Evolutionary conservation across 2,888 invertebrate genomes (phyloP).

Genomic region (Melanargia galathea): DNA sequence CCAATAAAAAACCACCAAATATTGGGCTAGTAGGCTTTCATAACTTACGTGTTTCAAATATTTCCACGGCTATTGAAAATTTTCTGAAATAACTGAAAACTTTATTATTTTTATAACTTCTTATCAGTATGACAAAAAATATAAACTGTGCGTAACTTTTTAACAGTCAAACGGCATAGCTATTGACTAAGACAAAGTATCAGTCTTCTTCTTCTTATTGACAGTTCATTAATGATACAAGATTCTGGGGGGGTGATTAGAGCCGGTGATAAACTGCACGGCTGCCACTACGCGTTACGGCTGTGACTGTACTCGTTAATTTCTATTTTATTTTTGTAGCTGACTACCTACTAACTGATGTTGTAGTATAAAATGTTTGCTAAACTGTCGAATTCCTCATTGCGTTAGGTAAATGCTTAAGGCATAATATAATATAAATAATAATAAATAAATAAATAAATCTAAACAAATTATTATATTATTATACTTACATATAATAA

Average conservation of each 20-base stretch:
- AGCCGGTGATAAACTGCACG: conserved; percentile 77
- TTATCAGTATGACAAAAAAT: background rate
- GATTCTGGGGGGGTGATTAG: conserved; percentile 59
- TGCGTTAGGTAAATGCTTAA: background rate
- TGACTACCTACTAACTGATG: background rate
- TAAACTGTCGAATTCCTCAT: background rate
- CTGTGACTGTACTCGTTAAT: conserved; percentile 38
- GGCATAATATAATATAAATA: too few relatives aligned
- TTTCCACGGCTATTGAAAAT: too few relatives aligned
- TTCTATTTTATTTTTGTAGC: conserved; percentile 16
- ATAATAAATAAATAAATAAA: too few relatives aligned
- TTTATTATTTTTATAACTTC: too few relatives aligned
- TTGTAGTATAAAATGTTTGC: background rate
- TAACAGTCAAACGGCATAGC: conserved; percentile 36
- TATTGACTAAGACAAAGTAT: too few relatives aligned
- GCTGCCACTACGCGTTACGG: conserved; percentile 69
- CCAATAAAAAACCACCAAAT: too few relatives aligned
- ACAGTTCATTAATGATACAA: conserved; percentile 57
- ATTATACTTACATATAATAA: too few relatives aligned
- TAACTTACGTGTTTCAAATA: too few relatives aligned
- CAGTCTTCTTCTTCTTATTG: too few relatives aligned
- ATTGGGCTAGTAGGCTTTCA: too few relatives aligned
- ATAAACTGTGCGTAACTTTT: conserved; percentile 11
- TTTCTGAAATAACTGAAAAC: too few relatives aligned
- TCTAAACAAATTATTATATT: too few relatives aligned